phyloP scores from a whole-genome alignment of 2,888 invertebrate species.

The Labia minor region DNA sequence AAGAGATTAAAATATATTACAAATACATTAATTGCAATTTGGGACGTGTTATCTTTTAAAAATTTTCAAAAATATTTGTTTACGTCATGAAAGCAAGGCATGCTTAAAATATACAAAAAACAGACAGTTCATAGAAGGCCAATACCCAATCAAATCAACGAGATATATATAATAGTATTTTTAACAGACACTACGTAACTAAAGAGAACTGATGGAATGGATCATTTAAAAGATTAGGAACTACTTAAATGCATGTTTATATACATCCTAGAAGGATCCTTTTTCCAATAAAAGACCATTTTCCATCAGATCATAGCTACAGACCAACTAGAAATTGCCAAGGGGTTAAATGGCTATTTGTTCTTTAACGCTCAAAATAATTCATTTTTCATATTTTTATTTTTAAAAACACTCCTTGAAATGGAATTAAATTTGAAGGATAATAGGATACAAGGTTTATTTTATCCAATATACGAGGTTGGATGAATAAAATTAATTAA shows the following conservation, averaged over 20 bases:
- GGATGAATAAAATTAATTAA: neutral
- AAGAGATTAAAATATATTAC: neutral
- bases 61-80: slow-evolving; percentile 15
- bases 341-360: slow-evolving; percentile 3
- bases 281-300: neutral
- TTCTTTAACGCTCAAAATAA: neutral
- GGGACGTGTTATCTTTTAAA: slow-evolving; percentile 8
- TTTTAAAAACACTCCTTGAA: neutral
- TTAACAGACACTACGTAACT: slow-evolving; percentile 8
- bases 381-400: too few species aligned
- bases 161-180: slow-evolving; percentile 13
- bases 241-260: too few species aligned
- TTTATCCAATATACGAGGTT: slow-evolving; percentile 14
- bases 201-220: neutral
- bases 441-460: neutral
- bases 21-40: slow-evolving; percentile 16
- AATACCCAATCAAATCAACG: slow-evolving; percentile 20
- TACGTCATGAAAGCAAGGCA: slow-evolving; percentile 21
- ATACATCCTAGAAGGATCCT: too few species aligned
- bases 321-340: neutral
- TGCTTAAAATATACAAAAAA: slow-evolving; percentile 20
- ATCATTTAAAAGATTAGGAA: neutral
- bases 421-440: slow-evolving; percentile 1
- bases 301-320: neutral
- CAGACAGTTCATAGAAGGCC: slow-evolving; percentile 24